Evolutionary conservation across 2,888 invertebrate species (phyloP).

Genomic region (Ophonus ardosiacus): DNA sequence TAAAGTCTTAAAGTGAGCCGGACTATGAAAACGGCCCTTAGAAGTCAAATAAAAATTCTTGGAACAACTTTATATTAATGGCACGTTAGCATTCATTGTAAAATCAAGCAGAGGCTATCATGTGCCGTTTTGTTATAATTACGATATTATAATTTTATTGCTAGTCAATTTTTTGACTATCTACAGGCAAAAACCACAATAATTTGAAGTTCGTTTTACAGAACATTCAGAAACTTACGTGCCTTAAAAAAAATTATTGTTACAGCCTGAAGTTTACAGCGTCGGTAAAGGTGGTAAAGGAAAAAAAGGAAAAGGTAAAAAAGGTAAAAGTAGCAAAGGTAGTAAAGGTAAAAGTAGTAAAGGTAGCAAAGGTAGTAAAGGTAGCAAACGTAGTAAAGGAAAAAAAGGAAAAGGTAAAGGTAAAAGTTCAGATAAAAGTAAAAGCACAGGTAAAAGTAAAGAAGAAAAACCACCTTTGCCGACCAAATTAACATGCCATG

Average conservation of each 20-base stretch:
- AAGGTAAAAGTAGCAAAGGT: not conserved
- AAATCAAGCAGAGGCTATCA: no score
- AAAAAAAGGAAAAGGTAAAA: conserved; percentile 68
- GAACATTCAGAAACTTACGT: no score
- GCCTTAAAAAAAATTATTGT: not conserved
- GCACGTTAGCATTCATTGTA: no score
- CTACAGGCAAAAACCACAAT: no score
- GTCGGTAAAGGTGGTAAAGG: conserved; percentile 42
- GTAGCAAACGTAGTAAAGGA: conserved; percentile 38
- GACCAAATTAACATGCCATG: conserved; percentile 76
- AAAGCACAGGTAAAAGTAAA: conserved; percentile 65
- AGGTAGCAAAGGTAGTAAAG: not conserved
- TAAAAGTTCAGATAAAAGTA: conserved; percentile 70
- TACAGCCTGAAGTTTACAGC: conserved; percentile 36
- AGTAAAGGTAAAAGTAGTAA: conserved; percentile 70
- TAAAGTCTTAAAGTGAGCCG: no score
- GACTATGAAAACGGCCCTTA: no score
- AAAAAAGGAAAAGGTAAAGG: conserved; percentile 69
- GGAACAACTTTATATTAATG: no score
- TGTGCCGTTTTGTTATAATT: no score
- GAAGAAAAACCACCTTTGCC: conserved; percentile 71
- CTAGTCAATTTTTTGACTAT: no score
- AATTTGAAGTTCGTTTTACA: no score
- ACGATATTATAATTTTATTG: no score
- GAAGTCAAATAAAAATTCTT: no score